Base-by-base conservation (phyloP, 2,113 vertebrate species). In the Carettochelys insculpta region DNA sequence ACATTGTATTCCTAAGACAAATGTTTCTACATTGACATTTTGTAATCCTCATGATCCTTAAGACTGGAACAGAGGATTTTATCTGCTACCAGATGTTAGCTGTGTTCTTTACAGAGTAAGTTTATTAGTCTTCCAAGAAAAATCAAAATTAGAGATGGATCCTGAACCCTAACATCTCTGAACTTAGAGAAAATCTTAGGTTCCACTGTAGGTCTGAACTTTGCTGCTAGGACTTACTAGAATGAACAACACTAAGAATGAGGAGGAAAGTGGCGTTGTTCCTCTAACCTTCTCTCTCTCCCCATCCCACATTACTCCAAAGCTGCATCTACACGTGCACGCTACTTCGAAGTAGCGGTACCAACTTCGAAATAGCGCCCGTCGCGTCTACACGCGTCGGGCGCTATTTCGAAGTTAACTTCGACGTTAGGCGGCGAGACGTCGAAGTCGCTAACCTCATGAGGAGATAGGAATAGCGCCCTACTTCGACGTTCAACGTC, bases 11-110 rank as follows among this genome's bases (percentile, higher is more conserved):
- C 50, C 52, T 85, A 78, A 93, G 88, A 92, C 88, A 96, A 95
- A 95, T 97, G 94, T 89, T 95, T 95, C 90, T 87, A 90, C 82
- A 93, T 89, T 92, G 89, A 73, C 0, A 0, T 93, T 96, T 87
- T 93, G 90, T 83, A 90, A 56, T 86, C 86, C 89, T 95, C 95
- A 91, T 85, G 83, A 96, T 88, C 80, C 48, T 87, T 83, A 86
- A 80, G 88, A 95, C 1, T 75, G 73, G 92, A 90, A 93, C 80
- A 54, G 58, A 94, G 84, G 90, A 96, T 95, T 96, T 94, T 92
- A 93, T 96, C 88, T 95, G 93, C 77, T 53, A 95, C 94, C 93
- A 97, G 94, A 95, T 95, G 94, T 91, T 97, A 93, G 91, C 71
- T 95, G 88, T 5, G 58, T 91, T 89, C 91, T 92, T 95, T 95